Evolutionary conservation across 1,140 invertebrate species (phyloP).

Genomic region (Diorhabda sublineata): DNA sequence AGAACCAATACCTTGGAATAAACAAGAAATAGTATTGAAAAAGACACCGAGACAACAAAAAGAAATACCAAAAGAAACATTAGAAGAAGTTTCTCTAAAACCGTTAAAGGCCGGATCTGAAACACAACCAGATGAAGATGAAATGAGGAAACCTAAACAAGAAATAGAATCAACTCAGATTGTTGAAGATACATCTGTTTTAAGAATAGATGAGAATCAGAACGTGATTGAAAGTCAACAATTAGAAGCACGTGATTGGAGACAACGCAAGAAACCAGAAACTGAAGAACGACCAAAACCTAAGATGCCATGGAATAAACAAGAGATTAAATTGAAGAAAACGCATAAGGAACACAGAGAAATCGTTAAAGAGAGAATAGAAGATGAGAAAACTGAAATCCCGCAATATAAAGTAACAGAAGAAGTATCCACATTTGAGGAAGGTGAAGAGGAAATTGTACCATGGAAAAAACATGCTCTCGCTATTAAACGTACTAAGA

Average conservation of each 20-base stretch:
- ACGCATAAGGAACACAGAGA: conserved; percentile 32
- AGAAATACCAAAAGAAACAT: conserved; percentile 44
- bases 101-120: conserved; percentile 23
- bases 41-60: conserved; percentile 45
- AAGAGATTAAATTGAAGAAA: conserved; percentile 8
- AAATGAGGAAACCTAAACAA: conserved; percentile 9
- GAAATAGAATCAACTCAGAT: conserved; percentile 5
- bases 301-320: conserved; percentile 22
- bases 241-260: background rate
- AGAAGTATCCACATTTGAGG: conserved; percentile 30
- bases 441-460: conserved; percentile 29
- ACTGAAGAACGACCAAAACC: conserved; percentile 4
- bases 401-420: conserved; percentile 26
- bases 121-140: background rate
- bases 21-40: conserved; percentile 48
- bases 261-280: conserved; percentile 24
- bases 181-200: conserved; percentile 9
- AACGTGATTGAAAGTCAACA: background rate
- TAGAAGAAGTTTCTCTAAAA: conserved; percentile 38
- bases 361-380: conserved; percentile 44
- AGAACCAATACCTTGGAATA: conserved; percentile 45
- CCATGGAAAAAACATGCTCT: conserved; percentile 48
- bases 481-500: conserved; percentile 42
- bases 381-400: conserved; percentile 37
- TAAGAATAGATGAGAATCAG: conserved; percentile 11